Conservation (phyloP, 2,888 invertebrate species). For the Eumacrocentrus americanus region DNA sequence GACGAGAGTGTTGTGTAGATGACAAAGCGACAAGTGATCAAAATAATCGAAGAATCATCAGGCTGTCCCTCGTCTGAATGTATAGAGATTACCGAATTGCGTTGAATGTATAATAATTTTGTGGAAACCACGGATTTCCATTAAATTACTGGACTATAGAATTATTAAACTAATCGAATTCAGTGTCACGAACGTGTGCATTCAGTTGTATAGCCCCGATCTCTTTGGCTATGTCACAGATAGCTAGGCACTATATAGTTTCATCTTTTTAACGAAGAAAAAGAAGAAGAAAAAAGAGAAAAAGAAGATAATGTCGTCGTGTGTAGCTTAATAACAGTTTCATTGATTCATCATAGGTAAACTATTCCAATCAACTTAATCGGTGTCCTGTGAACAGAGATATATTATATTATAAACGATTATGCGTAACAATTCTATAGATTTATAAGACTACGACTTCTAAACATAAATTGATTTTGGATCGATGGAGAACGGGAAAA, state of each 20-base stretch:
- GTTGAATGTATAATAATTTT: too few species aligned
- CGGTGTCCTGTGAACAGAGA: constrained; percentile 43
- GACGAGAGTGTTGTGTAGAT: constrained; percentile 13
- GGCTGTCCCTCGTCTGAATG: constrained; percentile 17
- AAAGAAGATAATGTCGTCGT: constrained; percentile 19
- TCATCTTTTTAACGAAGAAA: constrained; percentile 24
- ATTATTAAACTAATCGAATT: constrained; percentile 32
- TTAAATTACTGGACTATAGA: too few species aligned
- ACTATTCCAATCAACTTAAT: constrained; percentile 45
- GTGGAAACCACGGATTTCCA: too few species aligned
- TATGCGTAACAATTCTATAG: constrained; percentile 31
- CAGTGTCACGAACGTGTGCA: constrained; percentile 28
- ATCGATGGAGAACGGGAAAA: background rate
- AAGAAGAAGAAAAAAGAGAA: constrained; percentile 3
- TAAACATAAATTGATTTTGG: constrained; percentile 10
- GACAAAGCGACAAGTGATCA: constrained; percentile 13
- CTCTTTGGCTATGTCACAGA: constrained; percentile 32
- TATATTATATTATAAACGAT: constrained; percentile 32
- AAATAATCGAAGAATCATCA: background rate
- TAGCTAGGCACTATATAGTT: constrained; percentile 48
- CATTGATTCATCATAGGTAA: constrained; percentile 35
- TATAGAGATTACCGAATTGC: constrained; percentile 15
- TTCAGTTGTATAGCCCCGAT: constrained; percentile 31
- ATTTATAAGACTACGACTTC: constrained; percentile 29
- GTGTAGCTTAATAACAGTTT: constrained; percentile 32